These are phyloP conservation scores for Leuciscus idus DNA, from an alignment of 2,113 vertebrate genomes.

Conservation along the genomic window DNA sequence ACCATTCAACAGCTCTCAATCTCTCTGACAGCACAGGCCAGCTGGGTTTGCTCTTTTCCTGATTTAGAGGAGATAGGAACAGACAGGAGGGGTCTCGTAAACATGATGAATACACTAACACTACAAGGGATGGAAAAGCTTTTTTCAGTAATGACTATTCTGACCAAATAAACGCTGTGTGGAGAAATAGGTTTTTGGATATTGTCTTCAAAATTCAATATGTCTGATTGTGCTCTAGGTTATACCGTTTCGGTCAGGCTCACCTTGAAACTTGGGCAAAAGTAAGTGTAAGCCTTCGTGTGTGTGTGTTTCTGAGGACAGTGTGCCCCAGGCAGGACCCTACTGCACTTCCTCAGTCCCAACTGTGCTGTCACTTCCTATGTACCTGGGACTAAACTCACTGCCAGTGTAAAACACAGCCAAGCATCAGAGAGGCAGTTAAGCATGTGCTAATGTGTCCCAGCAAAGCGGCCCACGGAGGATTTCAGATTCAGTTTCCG, in stretches of 20 bases:
- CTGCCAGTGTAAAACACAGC: neutral
- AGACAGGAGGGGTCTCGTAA: neutral
- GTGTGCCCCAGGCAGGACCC: neutral
- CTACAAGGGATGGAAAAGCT: neutral
- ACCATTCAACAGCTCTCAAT: conserved; percentile 39
- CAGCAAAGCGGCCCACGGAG: neutral
- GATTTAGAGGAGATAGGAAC: conserved; percentile 13
- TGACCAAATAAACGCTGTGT: neutral
- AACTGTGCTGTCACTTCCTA: conserved; percentile 31
- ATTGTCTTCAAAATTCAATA: too few species aligned
- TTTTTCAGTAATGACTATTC: neutral
- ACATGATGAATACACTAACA: neutral
- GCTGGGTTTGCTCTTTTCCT: conserved; percentile 33
- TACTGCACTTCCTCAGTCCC: neutral
- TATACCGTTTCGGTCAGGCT: neutral
- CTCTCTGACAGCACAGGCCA: conserved; percentile 31
- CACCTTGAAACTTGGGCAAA: neutral
- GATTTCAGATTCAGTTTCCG: neutral
- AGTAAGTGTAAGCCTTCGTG: neutral
- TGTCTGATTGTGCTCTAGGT: neutral
- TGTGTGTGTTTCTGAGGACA: neutral
- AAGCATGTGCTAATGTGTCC: conserved; percentile 21
- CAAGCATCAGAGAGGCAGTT: conserved; percentile 10
- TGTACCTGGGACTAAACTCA: conserved; percentile 1
- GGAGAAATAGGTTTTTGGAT: neutral